phyloP scores from a whole-genome alignment of 2,797 vertebrate species.

The Ataeniobius toweri region DNA sequence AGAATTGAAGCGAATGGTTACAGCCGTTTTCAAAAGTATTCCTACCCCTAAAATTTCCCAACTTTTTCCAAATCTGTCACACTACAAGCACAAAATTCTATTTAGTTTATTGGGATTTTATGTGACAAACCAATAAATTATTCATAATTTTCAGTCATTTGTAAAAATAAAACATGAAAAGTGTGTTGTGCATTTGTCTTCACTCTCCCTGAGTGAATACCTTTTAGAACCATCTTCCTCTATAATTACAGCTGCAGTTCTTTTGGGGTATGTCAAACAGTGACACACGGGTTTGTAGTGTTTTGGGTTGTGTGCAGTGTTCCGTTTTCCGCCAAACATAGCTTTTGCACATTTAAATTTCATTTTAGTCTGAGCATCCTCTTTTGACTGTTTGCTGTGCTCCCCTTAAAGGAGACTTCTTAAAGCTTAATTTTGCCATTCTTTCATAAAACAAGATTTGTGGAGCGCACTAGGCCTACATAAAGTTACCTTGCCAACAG shows the following conservation, averaged over 20 bases:
- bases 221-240: too few relatives aligned
- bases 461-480: background rate
- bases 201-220: too few relatives aligned
- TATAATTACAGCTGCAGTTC: too few relatives aligned
- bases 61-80: background rate
- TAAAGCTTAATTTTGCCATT: background rate
- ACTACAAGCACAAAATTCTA: background rate
- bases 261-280: too few relatives aligned
- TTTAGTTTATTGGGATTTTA: background rate
- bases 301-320: background rate
- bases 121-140: too few relatives aligned
- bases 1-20: background rate
- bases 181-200: background rate
- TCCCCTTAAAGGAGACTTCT: too few relatives aligned
- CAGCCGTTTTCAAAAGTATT: background rate
- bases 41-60: background rate
- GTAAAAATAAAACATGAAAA: too few relatives aligned
- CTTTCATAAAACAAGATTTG: background rate
- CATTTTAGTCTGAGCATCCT: too few relatives aligned
- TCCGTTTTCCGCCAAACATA: background rate
- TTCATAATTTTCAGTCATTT: too few relatives aligned
- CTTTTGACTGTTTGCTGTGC: too few relatives aligned
- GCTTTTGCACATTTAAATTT: background rate
- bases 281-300: background rate
- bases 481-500: background rate